These are phyloP conservation scores for Itoplectis maculator DNA, from an alignment of 2,888 invertebrate genomes.

Conservation along the genomic window DNA sequence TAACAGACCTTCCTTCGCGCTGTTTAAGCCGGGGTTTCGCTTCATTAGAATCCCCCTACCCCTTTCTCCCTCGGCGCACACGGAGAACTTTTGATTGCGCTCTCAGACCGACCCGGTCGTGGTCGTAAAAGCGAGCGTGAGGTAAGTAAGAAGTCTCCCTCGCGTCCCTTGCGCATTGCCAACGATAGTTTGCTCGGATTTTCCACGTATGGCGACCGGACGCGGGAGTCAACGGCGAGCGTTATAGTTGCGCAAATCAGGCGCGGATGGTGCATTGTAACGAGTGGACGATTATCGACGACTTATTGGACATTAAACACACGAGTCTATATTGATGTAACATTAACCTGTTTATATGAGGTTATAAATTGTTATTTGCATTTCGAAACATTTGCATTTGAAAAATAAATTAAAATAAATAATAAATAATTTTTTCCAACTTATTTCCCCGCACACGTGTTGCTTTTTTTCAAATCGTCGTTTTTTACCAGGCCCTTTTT, in stretches of 20 bases:
- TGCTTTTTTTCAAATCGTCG: too few relatives aligned
- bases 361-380: too few relatives aligned
- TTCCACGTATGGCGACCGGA: conserved; percentile 10
- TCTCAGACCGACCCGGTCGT: conserved; percentile 27
- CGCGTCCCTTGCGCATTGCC: too few relatives aligned
- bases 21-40: conserved; percentile 42
- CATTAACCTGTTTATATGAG: too few relatives aligned
- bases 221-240: conserved; percentile 5
- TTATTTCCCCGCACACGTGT: too few relatives aligned
- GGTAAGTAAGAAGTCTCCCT: conserved; percentile 6
- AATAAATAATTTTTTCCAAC: too few relatives aligned
- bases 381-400: too few relatives aligned
- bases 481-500: too few relatives aligned
- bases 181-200: conserved; percentile 26
- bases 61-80: conserved; percentile 5
- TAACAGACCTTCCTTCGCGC: conserved; percentile 7
- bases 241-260: conserved; percentile 8
- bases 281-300: not conserved
- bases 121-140: conserved; percentile 44
- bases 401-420: too few relatives aligned
- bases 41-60: conserved; percentile 51
- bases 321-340: not conserved
- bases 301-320: not conserved
- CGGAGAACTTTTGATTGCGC: conserved; percentile 52
- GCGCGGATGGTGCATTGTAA: not conserved